These are phyloP conservation scores for Apis cerana DNA, from an alignment of 1,140 invertebrate species.

Conservation along the genomic window DNA sequence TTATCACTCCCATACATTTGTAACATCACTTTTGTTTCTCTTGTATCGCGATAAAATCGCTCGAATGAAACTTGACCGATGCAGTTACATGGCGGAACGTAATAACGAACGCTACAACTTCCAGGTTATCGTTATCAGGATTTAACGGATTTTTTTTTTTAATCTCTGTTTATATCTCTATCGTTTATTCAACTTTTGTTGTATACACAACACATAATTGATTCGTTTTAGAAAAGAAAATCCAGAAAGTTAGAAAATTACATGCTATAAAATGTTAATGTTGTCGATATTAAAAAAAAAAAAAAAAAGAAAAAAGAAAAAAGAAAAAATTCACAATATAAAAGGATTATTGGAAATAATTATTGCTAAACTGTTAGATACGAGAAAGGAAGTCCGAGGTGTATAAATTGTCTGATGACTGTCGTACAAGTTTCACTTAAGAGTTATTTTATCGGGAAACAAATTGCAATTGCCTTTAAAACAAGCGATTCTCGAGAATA, in stretches of 20 bases:
- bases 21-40: not conserved
- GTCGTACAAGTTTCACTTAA: slow-evolving; percentile 18
- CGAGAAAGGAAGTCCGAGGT: not conserved
- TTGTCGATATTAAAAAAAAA: too few species aligned
- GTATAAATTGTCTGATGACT: not conserved
- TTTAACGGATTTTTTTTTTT: not conserved
- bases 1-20: not conserved
- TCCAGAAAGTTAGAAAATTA: not conserved
- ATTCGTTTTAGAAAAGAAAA: not conserved
- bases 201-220: not conserved
- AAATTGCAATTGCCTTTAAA: not conserved
- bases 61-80: slow-evolving; percentile 35
- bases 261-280: not conserved
- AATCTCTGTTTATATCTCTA: not conserved
- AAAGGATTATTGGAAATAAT: too few species aligned
- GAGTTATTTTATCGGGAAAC: slow-evolving; percentile 5
- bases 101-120: not conserved
- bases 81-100: not conserved
- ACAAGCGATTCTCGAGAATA: not conserved
- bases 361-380: not conserved
- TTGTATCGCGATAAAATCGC: slow-evolving; percentile 14
- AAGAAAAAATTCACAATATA: too few species aligned
- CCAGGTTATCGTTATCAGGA: too few species aligned
- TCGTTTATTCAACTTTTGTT: not conserved
- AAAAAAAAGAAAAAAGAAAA: not conserved